phyloP scores from a whole-genome alignment of 2,113 vertebrate genomes.

The Micromys minutus region DNA sequence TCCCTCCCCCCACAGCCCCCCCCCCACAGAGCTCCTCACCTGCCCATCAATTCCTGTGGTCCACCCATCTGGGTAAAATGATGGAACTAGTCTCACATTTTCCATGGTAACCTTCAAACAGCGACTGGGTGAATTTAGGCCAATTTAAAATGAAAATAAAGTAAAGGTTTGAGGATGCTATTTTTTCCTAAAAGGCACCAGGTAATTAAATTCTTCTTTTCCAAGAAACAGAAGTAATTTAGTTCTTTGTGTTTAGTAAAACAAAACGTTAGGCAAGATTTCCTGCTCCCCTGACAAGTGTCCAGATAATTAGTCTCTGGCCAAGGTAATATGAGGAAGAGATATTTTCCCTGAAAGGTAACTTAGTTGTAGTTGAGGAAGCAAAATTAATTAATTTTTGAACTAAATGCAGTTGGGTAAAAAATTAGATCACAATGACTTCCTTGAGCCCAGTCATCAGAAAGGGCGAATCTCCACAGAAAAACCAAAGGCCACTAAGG shows the following conservation, averaged over 20 bases:
- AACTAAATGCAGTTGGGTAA: constrained; percentile 1
- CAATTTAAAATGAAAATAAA: constrained; percentile 45
- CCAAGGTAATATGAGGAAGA: not conserved
- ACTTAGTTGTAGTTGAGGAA: not conserved
- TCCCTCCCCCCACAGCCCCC: too few species aligned
- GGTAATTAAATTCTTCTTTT: constrained; percentile 28
- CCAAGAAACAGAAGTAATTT: not conserved
- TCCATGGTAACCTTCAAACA: constrained; percentile 21
- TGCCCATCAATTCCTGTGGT: not conserved
- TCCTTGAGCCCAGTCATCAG: not conserved
- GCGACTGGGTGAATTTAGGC: not conserved
- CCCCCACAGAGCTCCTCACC: rapidly evolving
- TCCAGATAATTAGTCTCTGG: constrained; percentile 41
- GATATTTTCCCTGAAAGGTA: not conserved
- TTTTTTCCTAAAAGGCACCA: constrained; percentile 43
- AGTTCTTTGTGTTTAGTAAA: constrained; percentile 17
- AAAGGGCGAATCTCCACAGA: not conserved
- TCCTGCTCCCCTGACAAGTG: constrained; percentile 21
- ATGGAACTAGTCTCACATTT: not conserved
- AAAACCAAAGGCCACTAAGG: not conserved
- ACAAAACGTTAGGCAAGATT: constrained; percentile 11
- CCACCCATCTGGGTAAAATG: not conserved
- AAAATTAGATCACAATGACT: not conserved
- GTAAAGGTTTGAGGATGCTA: not conserved
- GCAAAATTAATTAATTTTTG: constrained; percentile 26